Percentiles rank a stretch among this genome's conserved stretches.
phyloP scores from a whole-genome alignment of 2,797 vertebrate species.

The Sphaeramia orbicularis region DNA sequence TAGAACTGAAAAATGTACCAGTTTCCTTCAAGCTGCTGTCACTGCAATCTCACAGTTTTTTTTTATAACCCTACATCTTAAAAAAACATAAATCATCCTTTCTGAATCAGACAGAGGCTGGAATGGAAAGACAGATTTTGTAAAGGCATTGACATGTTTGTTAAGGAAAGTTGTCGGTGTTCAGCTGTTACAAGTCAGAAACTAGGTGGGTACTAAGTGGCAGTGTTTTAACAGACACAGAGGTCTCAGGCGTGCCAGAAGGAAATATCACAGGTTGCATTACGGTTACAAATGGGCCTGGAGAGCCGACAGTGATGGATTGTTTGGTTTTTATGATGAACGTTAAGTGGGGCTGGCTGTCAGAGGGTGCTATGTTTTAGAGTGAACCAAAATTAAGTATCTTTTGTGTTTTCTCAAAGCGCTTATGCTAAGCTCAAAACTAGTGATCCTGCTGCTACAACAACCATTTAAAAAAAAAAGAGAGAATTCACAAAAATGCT shows the following conservation, averaged over 20 bases:
- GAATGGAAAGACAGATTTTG: slow-evolving; percentile 3
- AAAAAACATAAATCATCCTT: not conserved
- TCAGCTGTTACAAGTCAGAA: not conserved
- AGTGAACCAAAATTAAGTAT: slow-evolving; percentile 41
- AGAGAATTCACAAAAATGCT: slow-evolving; percentile 18
- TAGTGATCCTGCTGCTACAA: slow-evolving; percentile 32
- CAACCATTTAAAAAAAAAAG: not conserved
- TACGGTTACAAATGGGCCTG: slow-evolving; percentile 26
- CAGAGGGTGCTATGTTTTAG: slow-evolving; percentile 21
- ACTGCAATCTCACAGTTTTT: slow-evolving; percentile 5
- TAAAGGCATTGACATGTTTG: not conserved
- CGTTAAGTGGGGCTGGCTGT: slow-evolving; percentile 42
- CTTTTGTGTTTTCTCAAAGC: slow-evolving; percentile 37
- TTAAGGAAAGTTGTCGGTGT: slow-evolving; percentile 1
- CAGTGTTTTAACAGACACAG: slow-evolving; percentile 18
- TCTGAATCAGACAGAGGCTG: slow-evolving; percentile 13
- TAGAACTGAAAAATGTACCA: slow-evolving; percentile 19
- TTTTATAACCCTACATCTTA: slow-evolving; percentile 8
- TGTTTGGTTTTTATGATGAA: slow-evolving; percentile 58
- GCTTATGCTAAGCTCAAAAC: slow-evolving; percentile 28
- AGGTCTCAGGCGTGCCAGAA: slow-evolving; percentile 19
- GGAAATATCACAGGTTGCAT: slow-evolving; percentile 44
- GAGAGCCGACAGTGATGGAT: slow-evolving; percentile 59
- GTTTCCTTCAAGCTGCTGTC: slow-evolving; percentile 18
- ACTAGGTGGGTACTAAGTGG: not conserved